Conservation (phyloP, 2,113 vertebrate genomes). For the Pholis gunnellus region DNA sequence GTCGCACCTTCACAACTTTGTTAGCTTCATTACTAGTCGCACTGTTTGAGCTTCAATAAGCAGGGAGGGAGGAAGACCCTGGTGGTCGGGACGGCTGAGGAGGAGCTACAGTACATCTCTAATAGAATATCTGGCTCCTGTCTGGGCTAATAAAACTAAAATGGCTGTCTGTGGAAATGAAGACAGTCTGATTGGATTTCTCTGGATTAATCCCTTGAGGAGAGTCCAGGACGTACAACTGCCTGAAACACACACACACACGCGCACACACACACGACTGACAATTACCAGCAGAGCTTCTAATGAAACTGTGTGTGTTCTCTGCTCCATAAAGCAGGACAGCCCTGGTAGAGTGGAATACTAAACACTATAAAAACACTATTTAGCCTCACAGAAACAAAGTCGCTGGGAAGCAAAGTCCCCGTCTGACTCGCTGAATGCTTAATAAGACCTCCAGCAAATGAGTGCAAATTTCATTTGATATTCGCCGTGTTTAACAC, state of each 20-base stretch:
- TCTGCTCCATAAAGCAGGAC: constrained; percentile 77
- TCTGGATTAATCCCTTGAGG: constrained; percentile 75
- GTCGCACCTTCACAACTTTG: neutral
- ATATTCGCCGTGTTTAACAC: constrained; percentile 19
- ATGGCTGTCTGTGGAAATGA: constrained; percentile 80
- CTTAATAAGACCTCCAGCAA: constrained; percentile 44
- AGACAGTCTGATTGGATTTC: constrained; percentile 80
- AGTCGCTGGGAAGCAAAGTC: constrained; percentile 49
- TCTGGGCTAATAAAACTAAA: constrained; percentile 76
- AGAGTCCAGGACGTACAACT: constrained; percentile 50
- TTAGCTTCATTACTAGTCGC: constrained; percentile 1
- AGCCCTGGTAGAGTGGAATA: constrained; percentile 63
- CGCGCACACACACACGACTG: constrained; percentile 37
- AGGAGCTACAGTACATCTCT: constrained; percentile 51
- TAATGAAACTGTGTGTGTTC: constrained; percentile 71
- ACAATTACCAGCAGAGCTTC: constrained; percentile 60
- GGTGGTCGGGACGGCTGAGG: constrained; percentile 30
- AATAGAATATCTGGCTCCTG: constrained; percentile 70
- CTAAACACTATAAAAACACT: constrained; percentile 73
- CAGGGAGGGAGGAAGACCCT: neutral
- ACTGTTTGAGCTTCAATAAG: constrained; percentile 11
- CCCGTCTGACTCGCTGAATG: constrained; percentile 51
- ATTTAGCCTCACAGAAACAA: constrained; percentile 66
- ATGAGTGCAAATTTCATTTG: constrained; percentile 20
- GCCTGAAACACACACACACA: constrained; percentile 23